Conservation (phyloP, 1,140 invertebrate genomes). For the Achatina immaculata region DNA sequence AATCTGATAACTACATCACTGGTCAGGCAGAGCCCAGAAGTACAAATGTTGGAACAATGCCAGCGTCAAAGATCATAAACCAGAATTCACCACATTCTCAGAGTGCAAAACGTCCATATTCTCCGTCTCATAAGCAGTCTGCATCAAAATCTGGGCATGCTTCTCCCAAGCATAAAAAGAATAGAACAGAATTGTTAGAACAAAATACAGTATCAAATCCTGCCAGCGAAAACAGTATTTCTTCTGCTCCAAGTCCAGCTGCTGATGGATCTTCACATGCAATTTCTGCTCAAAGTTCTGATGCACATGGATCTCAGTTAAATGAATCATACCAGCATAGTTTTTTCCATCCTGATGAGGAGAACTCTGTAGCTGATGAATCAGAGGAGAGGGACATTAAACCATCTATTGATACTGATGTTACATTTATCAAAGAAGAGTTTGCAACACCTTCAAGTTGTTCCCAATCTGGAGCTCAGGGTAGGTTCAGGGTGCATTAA, state of each 20-base stretch:
- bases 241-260: slow-evolving; percentile 33
- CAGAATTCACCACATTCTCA: slow-evolving; percentile 28
- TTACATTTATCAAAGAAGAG: slow-evolving; percentile 38
- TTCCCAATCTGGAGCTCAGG: slow-evolving; percentile 22
- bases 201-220: slow-evolving; percentile 22
- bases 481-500: too few species aligned
- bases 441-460: slow-evolving; percentile 31
- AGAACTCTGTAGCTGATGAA: slow-evolving; percentile 17
- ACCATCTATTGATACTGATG: slow-evolving; percentile 34
- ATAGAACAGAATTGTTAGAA: slow-evolving; percentile 21
- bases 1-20: slow-evolving; percentile 14
- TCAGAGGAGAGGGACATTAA: slow-evolving; percentile 29
- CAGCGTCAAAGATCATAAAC: neutral
- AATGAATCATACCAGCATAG: slow-evolving; percentile 31
- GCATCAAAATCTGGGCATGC: neutral
- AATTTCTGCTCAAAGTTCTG: slow-evolving; percentile 11
- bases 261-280: neutral
- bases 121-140: slow-evolving; percentile 21
- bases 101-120: slow-evolving; percentile 19
- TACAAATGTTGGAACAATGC: slow-evolving; percentile 35
- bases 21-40: slow-evolving; percentile 20
- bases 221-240: slow-evolving; percentile 31
- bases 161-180: slow-evolving; percentile 22
- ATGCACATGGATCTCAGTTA: neutral
- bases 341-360: slow-evolving; percentile 24